Conservation (phyloP, 2,797 vertebrate genomes). For the Darevskia mixta region DNA sequence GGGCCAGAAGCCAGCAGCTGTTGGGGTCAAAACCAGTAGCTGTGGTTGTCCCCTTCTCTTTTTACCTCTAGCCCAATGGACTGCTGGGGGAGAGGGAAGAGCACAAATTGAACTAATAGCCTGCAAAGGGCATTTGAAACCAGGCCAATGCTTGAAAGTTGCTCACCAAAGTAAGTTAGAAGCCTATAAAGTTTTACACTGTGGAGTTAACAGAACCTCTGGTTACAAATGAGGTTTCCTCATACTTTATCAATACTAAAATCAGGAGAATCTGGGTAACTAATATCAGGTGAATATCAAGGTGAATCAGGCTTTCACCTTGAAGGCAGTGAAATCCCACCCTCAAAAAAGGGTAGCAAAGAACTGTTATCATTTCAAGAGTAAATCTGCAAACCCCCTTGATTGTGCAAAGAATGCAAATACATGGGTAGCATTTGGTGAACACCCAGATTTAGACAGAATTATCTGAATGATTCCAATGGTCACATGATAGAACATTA, state of each 20-base stretch:
- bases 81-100: too few relatives aligned
- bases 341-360: neutral
- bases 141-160: too few relatives aligned
- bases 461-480: neutral
- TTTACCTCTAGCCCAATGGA: too few relatives aligned
- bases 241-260: neutral
- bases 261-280: conserved; percentile 22
- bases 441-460: neutral
- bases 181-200: neutral
- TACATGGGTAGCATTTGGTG: neutral
- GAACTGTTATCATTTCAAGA: neutral
- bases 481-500: neutral
- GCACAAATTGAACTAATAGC: too few relatives aligned
- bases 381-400: neutral
- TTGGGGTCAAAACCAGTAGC: neutral
- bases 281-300: too few relatives aligned
- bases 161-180: neutral
- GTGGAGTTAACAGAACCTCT: conserved; percentile 7
- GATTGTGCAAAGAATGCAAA: neutral
- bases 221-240: neutral
- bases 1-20: neutral
- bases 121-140: too few relatives aligned
- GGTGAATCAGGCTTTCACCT: conserved; percentile 9
- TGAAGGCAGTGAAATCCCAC: neutral
- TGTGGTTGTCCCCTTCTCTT: too few relatives aligned